phyloP scores from a whole-genome alignment of 2,113 vertebrate genomes.

The Laterallus jamaicensis region DNA sequence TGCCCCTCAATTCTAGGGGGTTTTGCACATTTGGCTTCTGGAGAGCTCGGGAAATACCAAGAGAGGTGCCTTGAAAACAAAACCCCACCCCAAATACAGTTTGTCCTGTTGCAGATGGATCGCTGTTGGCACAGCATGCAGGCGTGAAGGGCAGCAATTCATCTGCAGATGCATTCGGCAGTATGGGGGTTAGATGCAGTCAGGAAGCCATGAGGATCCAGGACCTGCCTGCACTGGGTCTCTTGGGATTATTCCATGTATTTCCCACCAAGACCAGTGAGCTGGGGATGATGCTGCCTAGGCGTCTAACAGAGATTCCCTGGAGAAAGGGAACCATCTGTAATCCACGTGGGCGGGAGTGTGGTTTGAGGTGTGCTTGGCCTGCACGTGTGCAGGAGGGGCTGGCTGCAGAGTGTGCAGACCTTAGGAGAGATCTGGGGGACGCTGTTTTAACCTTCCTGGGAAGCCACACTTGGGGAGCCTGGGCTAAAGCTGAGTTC shows the following conservation, averaged over 20 bases:
- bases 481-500: not conserved
- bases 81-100: too few relatives aligned
- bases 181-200: fast-evolving
- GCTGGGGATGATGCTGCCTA: not conserved
- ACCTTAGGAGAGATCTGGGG: not conserved
- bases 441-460: not conserved
- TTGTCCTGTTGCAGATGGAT: not conserved
- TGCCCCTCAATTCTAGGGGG: not conserved
- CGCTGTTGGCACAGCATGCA: not conserved
- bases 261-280: not conserved
- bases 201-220: not conserved
- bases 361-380: not conserved
- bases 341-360: fast-evolving
- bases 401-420: not conserved
- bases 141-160: too few relatives aligned
- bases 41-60: not conserved
- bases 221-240: not conserved
- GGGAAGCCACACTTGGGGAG: not conserved
- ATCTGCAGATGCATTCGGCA: not conserved
- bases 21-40: not conserved
- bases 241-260: fast-evolving
- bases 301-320: not conserved
- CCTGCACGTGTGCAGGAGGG: too few relatives aligned
- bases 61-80: not conserved
- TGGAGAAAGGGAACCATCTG: not conserved